Evolutionary conservation across 1,140 invertebrate genomes (phyloP).

Genomic region (Cheumatopsyche charites): DNA sequence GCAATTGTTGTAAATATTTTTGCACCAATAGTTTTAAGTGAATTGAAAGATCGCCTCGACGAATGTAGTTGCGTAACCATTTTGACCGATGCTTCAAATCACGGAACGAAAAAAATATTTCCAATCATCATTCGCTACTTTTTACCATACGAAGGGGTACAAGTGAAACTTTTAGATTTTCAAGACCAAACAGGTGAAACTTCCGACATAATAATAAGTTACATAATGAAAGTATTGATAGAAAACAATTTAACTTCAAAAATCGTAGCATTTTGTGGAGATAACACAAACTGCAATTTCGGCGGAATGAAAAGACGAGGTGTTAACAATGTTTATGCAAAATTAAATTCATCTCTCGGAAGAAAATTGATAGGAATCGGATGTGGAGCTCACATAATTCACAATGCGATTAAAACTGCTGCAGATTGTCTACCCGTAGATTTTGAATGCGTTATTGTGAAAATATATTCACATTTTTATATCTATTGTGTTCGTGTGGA

Average conservation of each 20-base stretch:
- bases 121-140: neutral
- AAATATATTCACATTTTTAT: slow-evolving; percentile 49
- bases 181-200: neutral
- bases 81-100: slow-evolving; percentile 28
- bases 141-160: slow-evolving; percentile 2
- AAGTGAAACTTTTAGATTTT: neutral
- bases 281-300: too few relatives aligned
- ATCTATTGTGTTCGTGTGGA: slow-evolving; percentile 51
- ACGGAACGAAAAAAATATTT: slow-evolving; percentile 16
- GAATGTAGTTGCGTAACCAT: slow-evolving; percentile 20
- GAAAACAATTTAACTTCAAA: too few relatives aligned
- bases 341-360: too few relatives aligned
- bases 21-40: slow-evolving; percentile 17
- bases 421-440: too few relatives aligned
- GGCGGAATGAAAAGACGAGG: too few relatives aligned
- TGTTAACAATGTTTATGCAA: too few relatives aligned
- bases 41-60: slow-evolving; percentile 28
- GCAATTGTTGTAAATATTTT: slow-evolving; percentile 47
- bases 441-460: slow-evolving; percentile 17
- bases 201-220: slow-evolving; percentile 1
- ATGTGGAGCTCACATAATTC: too few relatives aligned
- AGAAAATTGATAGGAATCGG: too few relatives aligned
- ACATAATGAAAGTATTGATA: too few relatives aligned
- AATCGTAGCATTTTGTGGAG: too few relatives aligned
- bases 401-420: neutral